Evolutionary conservation across 2,888 invertebrate genomes (phyloP), one percentile per base, ranked within the genome.

Genomic region (Pycnomerus fuliginosus): DNA sequence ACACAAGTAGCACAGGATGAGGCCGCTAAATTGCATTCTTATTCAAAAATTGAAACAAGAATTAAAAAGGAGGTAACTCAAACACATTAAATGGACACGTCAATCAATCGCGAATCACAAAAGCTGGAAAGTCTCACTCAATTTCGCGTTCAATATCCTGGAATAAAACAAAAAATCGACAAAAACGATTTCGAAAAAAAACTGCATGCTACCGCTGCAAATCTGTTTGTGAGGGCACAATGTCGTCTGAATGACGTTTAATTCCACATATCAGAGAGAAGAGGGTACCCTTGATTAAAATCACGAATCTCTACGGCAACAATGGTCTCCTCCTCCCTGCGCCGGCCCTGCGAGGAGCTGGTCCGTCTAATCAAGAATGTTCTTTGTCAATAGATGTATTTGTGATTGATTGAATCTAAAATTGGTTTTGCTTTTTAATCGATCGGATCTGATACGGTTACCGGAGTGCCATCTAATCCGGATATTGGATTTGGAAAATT

Each of bases 341-440:
- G 44, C 59, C 59, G 58, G 58, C 53, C 56, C 61, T 62, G 60
- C 58, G 59, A 58, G 60, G 47, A 58, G 61, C 56, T 62, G 60
- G 67, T 65, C 65, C 66, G 64, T 64, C 67, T 69, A 69, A 69
- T 69, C 68, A 68, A 65, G 65, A 61, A 61, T 56, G 64, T 58
- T 61, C 65, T 65, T 69, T 69, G 67, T 69, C 65, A 65, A 65
- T 65, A 62, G 62, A 66, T 55, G 64, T 67, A 65, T 67, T 67
- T 65, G 64, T 67, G 67, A 68, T 68, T 67, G 68, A 68, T 68
- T 67, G 67, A 68, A 62, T 66, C 64, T 62, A 61, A 67, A 69
- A 68, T 69, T 67, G 67, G 65, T 65, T 67, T 65, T 61, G 55
- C 60, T 60, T 56, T 61, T 61, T 62, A 30, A 23, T 35, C 31